Evolutionary conservation across 2,797 vertebrate species (phyloP).

Genomic region (Mycteria americana): DNA sequence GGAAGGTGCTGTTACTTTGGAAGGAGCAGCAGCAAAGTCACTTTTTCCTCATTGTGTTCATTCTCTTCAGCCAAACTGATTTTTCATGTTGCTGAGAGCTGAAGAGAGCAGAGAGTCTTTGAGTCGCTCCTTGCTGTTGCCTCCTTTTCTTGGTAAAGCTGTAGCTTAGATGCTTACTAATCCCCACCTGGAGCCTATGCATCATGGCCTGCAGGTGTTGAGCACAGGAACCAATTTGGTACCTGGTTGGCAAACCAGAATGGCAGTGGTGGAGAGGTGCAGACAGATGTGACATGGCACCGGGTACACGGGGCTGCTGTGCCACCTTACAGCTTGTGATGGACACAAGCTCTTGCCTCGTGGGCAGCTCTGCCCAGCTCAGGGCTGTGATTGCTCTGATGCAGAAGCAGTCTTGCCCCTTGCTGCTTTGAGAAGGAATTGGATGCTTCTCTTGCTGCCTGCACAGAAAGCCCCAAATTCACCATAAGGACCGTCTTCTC

Average conservation of each 20-base stretch:
- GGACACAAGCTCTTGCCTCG: rapidly evolving
- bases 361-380: not conserved
- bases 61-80: not conserved
- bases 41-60: not conserved
- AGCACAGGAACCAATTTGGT: not conserved
- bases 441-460: not conserved
- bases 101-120: not conserved
- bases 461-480: not conserved
- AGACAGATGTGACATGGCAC: not conserved
- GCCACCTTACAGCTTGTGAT: not conserved
- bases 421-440: not conserved
- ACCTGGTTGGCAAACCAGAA: not conserved
- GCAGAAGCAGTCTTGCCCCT: not conserved
- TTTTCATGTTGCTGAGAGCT: not conserved
- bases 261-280: not conserved
- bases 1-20: not conserved
- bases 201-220: too few relatives aligned
- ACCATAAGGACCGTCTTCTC: not conserved
- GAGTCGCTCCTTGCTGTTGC: not conserved
- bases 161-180: not conserved
- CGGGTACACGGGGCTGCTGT: not conserved
- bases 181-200: not conserved
- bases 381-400: not conserved
- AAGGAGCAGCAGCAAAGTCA: not conserved
- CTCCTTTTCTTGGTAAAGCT: not conserved